phyloP scores from a whole-genome alignment of 2,888 invertebrate species.

The Fissipunctia ypsillon region DNA sequence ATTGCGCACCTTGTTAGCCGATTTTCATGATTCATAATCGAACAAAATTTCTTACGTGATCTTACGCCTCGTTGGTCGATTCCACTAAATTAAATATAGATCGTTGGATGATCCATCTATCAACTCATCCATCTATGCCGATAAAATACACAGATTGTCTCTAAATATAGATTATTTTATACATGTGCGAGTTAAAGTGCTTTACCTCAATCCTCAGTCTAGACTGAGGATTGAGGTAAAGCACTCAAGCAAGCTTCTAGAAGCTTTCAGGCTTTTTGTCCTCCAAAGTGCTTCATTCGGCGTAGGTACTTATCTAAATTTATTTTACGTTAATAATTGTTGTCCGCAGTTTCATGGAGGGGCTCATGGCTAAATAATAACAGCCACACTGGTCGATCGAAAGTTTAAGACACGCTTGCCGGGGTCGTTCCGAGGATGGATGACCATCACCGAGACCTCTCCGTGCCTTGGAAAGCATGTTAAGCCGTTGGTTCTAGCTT shows the following conservation, averaged over 20 bases:
- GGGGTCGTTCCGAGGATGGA: too few species aligned
- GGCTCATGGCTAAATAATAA: too few species aligned
- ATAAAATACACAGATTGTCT: conserved; percentile 28
- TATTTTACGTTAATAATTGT: too few species aligned
- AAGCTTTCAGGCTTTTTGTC: neutral
- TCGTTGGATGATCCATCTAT: conserved; percentile 26
- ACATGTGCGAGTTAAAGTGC: neutral
- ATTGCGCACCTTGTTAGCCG: neutral
- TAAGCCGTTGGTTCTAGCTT: too few species aligned
- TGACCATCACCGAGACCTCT: too few species aligned
- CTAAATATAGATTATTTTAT: conserved; percentile 25
- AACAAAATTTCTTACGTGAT: conserved; percentile 24
- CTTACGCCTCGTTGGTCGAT: neutral
- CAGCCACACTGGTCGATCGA: too few species aligned
- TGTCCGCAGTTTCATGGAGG: too few species aligned
- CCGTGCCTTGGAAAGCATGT: too few species aligned
- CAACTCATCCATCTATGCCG: conserved; percentile 12
- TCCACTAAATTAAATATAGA: conserved; percentile 22
- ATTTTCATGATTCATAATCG: conserved; percentile 10
- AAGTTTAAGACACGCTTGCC: too few species aligned
- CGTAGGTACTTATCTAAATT: too few species aligned
- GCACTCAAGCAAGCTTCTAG: too few species aligned
- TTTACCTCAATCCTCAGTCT: neutral
- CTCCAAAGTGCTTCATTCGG: neutral
- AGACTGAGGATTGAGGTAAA: neutral